phyloP scores from a whole-genome alignment of 2,113 vertebrate genomes.

The Oenanthe oenanthe region DNA sequence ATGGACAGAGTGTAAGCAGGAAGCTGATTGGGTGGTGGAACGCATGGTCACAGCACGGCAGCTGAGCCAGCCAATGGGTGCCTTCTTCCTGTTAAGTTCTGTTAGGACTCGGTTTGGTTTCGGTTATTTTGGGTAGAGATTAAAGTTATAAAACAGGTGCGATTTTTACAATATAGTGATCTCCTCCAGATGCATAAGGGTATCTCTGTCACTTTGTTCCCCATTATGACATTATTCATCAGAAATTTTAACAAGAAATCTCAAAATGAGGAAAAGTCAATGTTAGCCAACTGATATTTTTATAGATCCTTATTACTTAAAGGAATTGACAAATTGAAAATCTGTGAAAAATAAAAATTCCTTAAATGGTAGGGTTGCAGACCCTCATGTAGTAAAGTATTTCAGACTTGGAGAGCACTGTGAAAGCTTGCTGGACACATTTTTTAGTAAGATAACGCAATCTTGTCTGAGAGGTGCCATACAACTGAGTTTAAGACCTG shows the following conservation, averaged over 20 bases:
- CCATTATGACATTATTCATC: not conserved
- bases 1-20: no score
- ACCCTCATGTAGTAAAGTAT: not conserved
- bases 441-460: not conserved
- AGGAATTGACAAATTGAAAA: not conserved
- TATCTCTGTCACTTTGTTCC: no score
- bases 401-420: not conserved
- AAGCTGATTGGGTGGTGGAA: no score
- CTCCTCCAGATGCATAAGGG: no score
- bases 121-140: no score
- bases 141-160: no score
- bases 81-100: no score
- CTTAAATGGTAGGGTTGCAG: not conserved
- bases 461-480: not conserved
- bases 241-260: not conserved
- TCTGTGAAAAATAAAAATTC: not conserved
- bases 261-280: not conserved
- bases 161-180: no score
- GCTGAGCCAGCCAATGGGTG: no score
- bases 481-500: not conserved
- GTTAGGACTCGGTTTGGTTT: no score
- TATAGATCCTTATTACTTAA: not conserved
- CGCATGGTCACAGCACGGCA: no score
- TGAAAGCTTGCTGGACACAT: not conserved
- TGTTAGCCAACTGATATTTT: not conserved